These are phyloP conservation scores for Kryphioiulus occultus DNA, from an alignment of 2,888 invertebrate genomes.

Conservation along the genomic window DNA sequence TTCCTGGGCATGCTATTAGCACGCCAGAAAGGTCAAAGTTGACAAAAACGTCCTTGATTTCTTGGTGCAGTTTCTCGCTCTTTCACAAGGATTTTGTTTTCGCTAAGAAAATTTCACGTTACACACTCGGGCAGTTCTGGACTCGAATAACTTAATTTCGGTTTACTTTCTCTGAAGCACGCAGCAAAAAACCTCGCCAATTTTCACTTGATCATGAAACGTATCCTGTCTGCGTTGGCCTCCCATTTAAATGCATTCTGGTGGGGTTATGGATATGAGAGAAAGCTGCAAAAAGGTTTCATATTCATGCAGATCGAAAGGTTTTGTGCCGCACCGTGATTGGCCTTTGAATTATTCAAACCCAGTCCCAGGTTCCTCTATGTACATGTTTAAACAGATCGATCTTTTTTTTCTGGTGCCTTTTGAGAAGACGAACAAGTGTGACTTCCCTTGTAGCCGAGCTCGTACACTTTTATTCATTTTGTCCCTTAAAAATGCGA, in stretches of 20 bases:
- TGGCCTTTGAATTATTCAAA: constrained; percentile 40
- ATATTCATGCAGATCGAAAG: constrained; percentile 40
- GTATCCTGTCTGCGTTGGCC: not conserved
- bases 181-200: not conserved
- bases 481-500: constrained; percentile 36
- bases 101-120: not conserved
- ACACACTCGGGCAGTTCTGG: not conserved
- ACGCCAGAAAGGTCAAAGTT: no score
- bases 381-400: constrained; percentile 36
- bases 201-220: not conserved
- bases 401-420: not conserved
- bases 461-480: constrained; percentile 10
- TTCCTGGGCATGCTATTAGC: no score
- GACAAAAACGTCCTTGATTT: no score
- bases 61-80: no score
- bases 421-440: constrained; percentile 39
- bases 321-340: not conserved
- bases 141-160: not conserved
- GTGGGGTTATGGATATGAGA: constrained; percentile 13
- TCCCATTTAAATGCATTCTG: constrained; percentile 36
- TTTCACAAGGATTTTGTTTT: not conserved
- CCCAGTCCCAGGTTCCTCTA: constrained; percentile 9
- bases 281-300: constrained; percentile 35
- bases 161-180: not conserved
- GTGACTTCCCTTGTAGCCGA: not conserved